Conservation (phyloP, 2,113 vertebrate species). For the Synodontis membranacea region DNA sequence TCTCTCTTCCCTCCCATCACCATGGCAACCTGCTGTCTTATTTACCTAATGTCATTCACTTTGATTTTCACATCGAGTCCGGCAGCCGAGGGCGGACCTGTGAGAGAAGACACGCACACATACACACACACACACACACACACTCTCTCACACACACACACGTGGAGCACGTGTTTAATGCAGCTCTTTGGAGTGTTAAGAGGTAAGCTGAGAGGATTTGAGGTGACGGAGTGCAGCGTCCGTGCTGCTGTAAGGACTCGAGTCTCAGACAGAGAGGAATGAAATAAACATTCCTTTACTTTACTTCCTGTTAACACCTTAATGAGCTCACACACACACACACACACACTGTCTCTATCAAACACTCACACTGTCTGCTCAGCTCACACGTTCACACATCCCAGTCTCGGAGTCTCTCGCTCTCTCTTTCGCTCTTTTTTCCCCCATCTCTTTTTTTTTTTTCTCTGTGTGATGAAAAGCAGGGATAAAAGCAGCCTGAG, state of each 20-base stretch:
- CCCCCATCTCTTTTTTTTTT: background rate
- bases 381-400: conserved; percentile 25
- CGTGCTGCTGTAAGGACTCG: background rate
- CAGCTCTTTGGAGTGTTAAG: background rate
- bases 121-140: background rate
- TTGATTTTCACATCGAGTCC: conserved; percentile 77
- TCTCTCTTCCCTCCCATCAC: conserved; percentile 63
- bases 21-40: conserved; percentile 77
- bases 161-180: background rate
- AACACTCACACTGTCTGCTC: conserved; percentile 12
- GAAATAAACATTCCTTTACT: conserved; percentile 61
- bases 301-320: conserved; percentile 63
- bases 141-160: background rate
- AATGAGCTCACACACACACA: conserved; percentile 54
- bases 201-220: background rate
- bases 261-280: conserved; percentile 54
- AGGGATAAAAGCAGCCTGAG: conserved; percentile 18
- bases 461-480: background rate
- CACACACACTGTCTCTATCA: background rate
- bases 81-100: conserved; percentile 57
- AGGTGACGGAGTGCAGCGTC: conserved; percentile 14
- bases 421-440: background rate
- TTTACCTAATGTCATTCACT: conserved; percentile 80
- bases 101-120: conserved; percentile 49
- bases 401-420: background rate